Base-by-base conservation (phyloP, 1,140 invertebrate species). In the Neoseiulus cucumeris region DNA sequence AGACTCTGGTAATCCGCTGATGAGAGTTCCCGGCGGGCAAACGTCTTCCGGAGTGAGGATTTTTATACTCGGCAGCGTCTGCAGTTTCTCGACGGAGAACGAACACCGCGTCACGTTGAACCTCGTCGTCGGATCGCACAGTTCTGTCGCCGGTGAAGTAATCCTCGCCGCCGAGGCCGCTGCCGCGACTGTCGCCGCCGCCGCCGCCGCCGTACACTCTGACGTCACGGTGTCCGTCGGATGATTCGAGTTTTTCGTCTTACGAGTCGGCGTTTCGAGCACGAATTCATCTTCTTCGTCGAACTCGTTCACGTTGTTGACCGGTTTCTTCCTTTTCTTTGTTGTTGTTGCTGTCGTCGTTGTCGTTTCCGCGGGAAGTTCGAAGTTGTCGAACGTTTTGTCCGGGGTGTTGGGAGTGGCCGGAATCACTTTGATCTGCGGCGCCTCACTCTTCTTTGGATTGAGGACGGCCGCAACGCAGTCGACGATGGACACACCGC, bases 71-170 rank as follows among this genome's bases (percentile, higher is more conserved):
- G 33, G 14, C 17, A 25, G 25, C 14, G 25, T 59, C 25, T 25
- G 25, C 14, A 33, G 25, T 20, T 59, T 59, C 14, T 59, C 51
- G 17, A 59, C 51, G 2, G 51, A 59, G 22, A 59, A 59, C 17
- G 51, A 59, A 25, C 51, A 59, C 51, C 51, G 17, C 25, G 51
- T 59, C 51, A 59, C 51, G 22, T 59, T 25, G 22, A 59, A 59
- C 25, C 51, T 25, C 25, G 25, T 59, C 25, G 51, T 33, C 25
- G 22, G 51, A 59, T 59, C 51, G 22, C 51, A 20, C 14, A 25
- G 17, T 6, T 39, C 33, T 9, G 33, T 6, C 4, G 33, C 33
- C 33, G 33, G 9, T 6, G 33, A 6, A 4, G 33, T 39, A 6
- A 9, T 4, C 33, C 4, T 4, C 9, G 9, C 33, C 33, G 33